Evolutionary conservation across 2,113 vertebrate genomes (phyloP).

Genomic region (Dendrocopos noguchii): DNA sequence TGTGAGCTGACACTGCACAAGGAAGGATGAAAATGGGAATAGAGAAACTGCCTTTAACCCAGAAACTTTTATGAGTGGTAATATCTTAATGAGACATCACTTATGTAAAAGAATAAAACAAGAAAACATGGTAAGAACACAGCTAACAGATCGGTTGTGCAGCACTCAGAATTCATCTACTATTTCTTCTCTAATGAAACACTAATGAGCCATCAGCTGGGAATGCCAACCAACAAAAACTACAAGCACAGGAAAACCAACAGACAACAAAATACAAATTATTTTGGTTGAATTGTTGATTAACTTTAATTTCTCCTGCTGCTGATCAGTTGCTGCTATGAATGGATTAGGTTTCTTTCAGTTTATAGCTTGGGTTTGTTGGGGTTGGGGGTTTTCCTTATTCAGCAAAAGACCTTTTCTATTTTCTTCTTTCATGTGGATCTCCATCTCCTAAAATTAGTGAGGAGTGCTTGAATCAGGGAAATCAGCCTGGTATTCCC

Average conservation of each 20-base stretch:
- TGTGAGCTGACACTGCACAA: neutral
- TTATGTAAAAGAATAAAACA: neutral
- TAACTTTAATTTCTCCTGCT: neutral
- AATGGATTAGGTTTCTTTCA: neutral
- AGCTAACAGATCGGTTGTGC: neutral
- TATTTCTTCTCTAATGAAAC: neutral
- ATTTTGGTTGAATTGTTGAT: neutral
- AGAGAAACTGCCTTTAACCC: neutral
- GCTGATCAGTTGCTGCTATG: neutral
- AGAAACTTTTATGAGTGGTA: neutral
- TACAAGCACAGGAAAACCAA: neutral
- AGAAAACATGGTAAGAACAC: neutral
- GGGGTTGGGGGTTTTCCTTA: fast-evolving
- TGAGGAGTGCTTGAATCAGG: neutral
- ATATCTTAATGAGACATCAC: neutral
- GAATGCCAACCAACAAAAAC: neutral
- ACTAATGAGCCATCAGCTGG: neutral
- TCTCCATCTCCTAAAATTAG: neutral
- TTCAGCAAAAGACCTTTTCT: neutral
- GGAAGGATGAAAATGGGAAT: neutral
- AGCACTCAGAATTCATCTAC: neutral
- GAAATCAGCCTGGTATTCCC: neutral
- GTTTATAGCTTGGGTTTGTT: neutral
- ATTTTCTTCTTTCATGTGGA: neutral
- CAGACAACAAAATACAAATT: neutral